Percentiles rank a stretch among this genome's conserved stretches.
Evolutionary conservation across 1,140 invertebrate species (phyloP).

Genomic region (Cepaea nemoralis): DNA sequence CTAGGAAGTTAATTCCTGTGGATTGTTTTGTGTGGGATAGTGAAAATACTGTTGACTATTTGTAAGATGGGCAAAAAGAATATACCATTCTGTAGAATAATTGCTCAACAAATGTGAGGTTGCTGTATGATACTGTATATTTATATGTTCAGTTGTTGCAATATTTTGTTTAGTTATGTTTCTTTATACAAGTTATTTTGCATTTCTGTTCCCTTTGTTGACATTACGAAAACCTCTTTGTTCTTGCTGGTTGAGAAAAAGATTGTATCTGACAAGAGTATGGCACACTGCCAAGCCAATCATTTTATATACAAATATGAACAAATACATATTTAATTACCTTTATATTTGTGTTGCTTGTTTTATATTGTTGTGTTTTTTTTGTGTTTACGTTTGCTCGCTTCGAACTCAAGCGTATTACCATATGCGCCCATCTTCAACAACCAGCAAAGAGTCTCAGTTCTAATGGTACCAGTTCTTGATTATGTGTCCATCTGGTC

Average conservation of each 20-base stretch:
- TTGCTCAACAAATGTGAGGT: neutral
- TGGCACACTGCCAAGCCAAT: constrained; percentile 28
- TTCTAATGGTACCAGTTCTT: too few species aligned
- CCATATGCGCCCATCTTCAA: too few species aligned
- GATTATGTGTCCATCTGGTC: too few species aligned
- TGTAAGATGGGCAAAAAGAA: neutral
- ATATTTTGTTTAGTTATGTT: neutral
- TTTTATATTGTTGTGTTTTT: too few species aligned
- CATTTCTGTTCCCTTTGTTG: neutral
- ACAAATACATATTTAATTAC: neutral
- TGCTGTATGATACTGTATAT: neutral
- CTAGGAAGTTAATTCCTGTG: neutral
- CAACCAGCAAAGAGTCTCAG: too few species aligned
- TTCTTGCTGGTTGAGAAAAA: constrained; percentile 39
- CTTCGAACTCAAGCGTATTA: too few species aligned
- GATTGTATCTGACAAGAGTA: constrained; percentile 23
- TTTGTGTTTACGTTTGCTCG: too few species aligned
- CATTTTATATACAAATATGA: neutral
- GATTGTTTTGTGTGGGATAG: neutral
- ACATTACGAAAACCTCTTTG: neutral
- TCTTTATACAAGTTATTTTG: neutral
- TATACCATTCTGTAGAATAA: neutral
- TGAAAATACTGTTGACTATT: neutral
- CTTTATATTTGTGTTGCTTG: too few species aligned
- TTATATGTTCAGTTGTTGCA: neutral